Evolutionary conservation across 2,113 vertebrate species (phyloP).

Genomic region (Lycaon pictus): DNA sequence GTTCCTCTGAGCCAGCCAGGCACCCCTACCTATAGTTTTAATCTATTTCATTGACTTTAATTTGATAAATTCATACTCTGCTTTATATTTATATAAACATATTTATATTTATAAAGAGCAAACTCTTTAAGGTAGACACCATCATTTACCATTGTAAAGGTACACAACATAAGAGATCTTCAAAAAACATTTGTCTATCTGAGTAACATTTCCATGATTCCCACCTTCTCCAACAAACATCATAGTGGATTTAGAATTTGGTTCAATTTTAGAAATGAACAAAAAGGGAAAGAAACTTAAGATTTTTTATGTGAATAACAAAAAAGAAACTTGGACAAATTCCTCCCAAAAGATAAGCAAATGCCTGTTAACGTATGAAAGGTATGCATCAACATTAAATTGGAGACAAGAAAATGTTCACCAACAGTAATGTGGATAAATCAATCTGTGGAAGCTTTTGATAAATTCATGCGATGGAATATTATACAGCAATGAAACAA

Average conservation of each 20-base stretch:
- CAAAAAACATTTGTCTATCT: neutral
- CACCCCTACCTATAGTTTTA: neutral
- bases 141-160: neutral
- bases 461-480: neutral
- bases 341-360: neutral
- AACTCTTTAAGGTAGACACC: neutral
- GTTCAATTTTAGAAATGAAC: constrained; percentile 9
- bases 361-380: neutral
- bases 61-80: too few species aligned
- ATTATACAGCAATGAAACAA: neutral
- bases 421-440: neutral
- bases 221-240: neutral
- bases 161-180: neutral
- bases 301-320: neutral
- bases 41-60: neutral
- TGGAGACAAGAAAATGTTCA: neutral
- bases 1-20: neutral
- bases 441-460: neutral
- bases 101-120: too few species aligned
- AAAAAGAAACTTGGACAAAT: neutral
- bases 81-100: too few species aligned
- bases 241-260: neutral
- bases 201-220: neutral
- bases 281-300: neutral
- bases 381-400: neutral